Evolutionary conservation across 1,140 invertebrate species (phyloP).

Genomic region (Brachionus rotundiformis): DNA sequence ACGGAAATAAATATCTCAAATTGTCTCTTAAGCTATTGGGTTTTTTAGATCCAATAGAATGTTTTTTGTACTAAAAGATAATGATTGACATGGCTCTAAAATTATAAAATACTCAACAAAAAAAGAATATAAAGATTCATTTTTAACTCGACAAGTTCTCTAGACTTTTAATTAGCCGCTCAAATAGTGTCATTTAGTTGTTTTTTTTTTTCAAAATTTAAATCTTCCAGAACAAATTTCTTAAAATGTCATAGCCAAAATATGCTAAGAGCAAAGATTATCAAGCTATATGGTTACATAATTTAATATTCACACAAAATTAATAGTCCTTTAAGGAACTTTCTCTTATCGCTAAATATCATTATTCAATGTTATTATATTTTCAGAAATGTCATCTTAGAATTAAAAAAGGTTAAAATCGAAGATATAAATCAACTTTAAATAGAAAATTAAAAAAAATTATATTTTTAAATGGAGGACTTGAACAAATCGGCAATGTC

Average conservation of each 20-base stretch:
- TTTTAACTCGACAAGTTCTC: not conserved
- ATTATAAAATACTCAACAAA: slow-evolving; percentile 13
- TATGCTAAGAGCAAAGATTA: slow-evolving; percentile 45
- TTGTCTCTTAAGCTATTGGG: not conserved
- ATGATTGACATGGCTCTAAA: slow-evolving; percentile 23
- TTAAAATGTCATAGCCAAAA: slow-evolving; percentile 20
- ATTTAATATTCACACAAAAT: slow-evolving; percentile 8
- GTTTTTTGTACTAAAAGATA: not conserved
- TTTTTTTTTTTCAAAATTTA: not conserved
- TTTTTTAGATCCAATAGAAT: not conserved
- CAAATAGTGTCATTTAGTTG: slow-evolving; percentile 9
- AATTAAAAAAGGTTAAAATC: slow-evolving; percentile 27
- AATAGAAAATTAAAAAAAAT: not conserved
- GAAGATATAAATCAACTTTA: not conserved
- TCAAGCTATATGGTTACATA: not conserved
- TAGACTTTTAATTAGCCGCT: slow-evolving; percentile 41
- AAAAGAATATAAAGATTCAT: not conserved
- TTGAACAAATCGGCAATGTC: not conserved
- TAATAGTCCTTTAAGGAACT: slow-evolving; percentile 43
- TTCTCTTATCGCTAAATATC: slow-evolving; percentile 31
- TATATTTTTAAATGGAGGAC: not conserved
- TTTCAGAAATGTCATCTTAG: slow-evolving; percentile 14
- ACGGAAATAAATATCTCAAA: not conserved
- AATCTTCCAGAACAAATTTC: slow-evolving; percentile 32
- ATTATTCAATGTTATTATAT: slow-evolving; percentile 32